These are phyloP conservation scores for Zonitis immaculata DNA, from an alignment of 2,888 invertebrate species.

Conservation along the genomic window DNA sequence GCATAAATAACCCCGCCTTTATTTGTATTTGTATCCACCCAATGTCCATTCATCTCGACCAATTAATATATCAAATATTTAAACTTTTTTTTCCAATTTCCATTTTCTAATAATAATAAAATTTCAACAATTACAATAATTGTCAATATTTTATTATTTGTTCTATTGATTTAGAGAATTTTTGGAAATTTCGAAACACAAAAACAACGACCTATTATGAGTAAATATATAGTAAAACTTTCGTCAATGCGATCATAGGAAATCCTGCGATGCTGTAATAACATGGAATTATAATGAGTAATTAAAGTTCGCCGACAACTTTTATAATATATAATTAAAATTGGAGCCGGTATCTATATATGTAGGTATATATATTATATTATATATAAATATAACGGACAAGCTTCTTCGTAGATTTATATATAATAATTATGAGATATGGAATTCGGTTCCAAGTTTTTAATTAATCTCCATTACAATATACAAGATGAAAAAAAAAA, in stretches of 20 bases:
- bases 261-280: constrained; percentile 34
- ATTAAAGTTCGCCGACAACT: constrained; percentile 39
- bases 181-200: too few relatives aligned
- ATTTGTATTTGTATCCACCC: constrained; percentile 41
- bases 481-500: not conserved
- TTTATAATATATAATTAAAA: constrained; percentile 44
- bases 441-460: constrained; percentile 35
- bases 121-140: constrained; percentile 10
- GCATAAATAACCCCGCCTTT: constrained; percentile 40
- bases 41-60: constrained; percentile 36
- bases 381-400: too few relatives aligned
- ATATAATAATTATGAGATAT: constrained; percentile 44
- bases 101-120: constrained; percentile 24
- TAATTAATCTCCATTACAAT: constrained; percentile 39
- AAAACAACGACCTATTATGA: too few relatives aligned
- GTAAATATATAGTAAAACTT: too few relatives aligned
- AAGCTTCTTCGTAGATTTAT: constrained; percentile 38
- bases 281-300: constrained; percentile 41
- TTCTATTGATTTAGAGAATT: too few relatives aligned
- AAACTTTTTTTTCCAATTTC: constrained; percentile 30
- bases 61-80: constrained; percentile 42
- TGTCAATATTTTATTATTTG: constrained; percentile 11
- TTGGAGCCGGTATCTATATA: constrained; percentile 35
- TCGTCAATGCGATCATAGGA: constrained; percentile 26
- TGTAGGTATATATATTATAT: too few relatives aligned